A percentile compares a stretch with the other conserved stretches of the same genome.
phyloP scores from a whole-genome alignment of 1,140 invertebrate species.

The Tribolium castaneum region DNA sequence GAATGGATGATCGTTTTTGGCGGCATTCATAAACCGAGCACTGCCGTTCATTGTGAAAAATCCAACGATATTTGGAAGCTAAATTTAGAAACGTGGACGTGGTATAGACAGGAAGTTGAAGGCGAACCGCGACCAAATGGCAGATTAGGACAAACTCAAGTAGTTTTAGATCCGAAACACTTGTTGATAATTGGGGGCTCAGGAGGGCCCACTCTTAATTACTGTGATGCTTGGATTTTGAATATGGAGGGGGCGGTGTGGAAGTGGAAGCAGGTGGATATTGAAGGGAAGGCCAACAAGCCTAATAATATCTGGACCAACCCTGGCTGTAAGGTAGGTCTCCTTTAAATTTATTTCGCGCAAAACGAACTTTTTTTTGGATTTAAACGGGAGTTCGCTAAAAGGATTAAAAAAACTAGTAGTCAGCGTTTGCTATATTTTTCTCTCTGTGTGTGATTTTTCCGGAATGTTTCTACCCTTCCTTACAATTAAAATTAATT shows the following conservation, averaged over 20 bases:
- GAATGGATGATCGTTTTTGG: slow-evolving; percentile 94
- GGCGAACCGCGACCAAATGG: slow-evolving; percentile 76
- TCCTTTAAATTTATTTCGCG: too few species aligned
- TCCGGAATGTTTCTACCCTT: too few species aligned
- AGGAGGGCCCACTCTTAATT: slow-evolving; percentile 68
- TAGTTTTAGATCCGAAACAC: slow-evolving; percentile 76
- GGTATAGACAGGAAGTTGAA: slow-evolving; percentile 79
- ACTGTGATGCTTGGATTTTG: slow-evolving; percentile 74
- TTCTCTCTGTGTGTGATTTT: too few species aligned
- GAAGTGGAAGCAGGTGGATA: slow-evolving; percentile 83
- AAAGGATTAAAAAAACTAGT: too few species aligned
- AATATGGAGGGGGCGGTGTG: slow-evolving; percentile 75
- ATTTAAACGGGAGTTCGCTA: too few species aligned
- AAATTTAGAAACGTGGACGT: slow-evolving; percentile 80
- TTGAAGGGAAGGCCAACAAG: slow-evolving; percentile 80
- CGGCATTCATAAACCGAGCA: slow-evolving; percentile 72
- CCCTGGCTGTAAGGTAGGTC: slow-evolving; percentile 81
- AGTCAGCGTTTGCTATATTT: too few species aligned
- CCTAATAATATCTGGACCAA: slow-evolving; percentile 92
- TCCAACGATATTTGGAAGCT: slow-evolving; percentile 93
- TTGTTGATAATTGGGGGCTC: slow-evolving; percentile 79
- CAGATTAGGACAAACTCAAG: slow-evolving; percentile 92
- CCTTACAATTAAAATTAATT: too few species aligned
- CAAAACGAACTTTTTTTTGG: too few species aligned
- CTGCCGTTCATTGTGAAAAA: slow-evolving; percentile 67